phyloP scores from a whole-genome alignment of 2,888 invertebrate species.

The Acanthacorydalis orientalis region DNA sequence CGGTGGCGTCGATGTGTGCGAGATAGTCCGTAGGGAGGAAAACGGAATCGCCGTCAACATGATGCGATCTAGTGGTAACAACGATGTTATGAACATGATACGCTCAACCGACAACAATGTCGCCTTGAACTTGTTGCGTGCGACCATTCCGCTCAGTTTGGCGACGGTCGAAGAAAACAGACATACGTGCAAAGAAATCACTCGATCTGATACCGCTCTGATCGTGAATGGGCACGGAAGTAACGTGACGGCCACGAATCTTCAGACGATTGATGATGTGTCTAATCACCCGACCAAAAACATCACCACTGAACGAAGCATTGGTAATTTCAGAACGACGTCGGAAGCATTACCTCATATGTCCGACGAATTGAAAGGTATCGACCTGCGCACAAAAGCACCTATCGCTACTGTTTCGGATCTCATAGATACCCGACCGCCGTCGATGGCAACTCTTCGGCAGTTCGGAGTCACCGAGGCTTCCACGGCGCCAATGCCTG shows the following conservation, averaged over 20 bases:
- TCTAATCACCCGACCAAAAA: too few species aligned
- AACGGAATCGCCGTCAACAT: neutral
- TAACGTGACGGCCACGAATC: too few species aligned
- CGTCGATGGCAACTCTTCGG: conserved; percentile 33
- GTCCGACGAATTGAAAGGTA: conserved; percentile 33
- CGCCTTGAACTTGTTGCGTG: conserved; percentile 1
- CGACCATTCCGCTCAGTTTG: conserved; percentile 10
- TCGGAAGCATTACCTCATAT: neutral
- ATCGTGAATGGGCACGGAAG: too few species aligned
- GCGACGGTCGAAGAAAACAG: neutral
- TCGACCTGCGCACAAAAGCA: conserved; percentile 53
- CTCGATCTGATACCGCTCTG: conserved; percentile 20
- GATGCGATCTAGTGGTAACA: neutral
- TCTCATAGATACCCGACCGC: conserved; percentile 33
- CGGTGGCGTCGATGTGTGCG: too few species aligned
- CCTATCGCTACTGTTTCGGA: conserved; percentile 29
- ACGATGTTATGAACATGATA: conserved; percentile 6
- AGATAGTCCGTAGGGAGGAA: neutral
- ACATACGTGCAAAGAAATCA: too few species aligned
- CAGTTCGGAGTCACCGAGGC: conserved; percentile 30
- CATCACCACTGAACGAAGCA: too few species aligned
- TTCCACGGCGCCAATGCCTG: conserved; percentile 28
- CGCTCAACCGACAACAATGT: conserved; percentile 6
- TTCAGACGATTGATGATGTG: too few species aligned
- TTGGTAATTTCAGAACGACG: too few species aligned